phyloP scores from a whole-genome alignment of 1,140 invertebrate species.

The Ceratina japonica region DNA sequence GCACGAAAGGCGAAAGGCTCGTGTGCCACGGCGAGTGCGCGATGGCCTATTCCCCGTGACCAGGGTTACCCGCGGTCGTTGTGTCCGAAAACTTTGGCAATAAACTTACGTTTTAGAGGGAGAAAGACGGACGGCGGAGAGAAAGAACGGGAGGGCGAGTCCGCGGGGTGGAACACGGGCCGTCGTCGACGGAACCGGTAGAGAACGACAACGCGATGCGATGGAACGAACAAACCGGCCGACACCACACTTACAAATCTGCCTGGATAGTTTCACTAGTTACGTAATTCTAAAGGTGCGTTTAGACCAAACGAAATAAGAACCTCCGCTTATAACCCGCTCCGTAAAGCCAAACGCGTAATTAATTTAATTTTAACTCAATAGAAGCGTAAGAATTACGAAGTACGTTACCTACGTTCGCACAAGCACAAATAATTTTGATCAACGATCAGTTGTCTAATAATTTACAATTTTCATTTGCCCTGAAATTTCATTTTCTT shows the following conservation, averaged over 20 bases:
- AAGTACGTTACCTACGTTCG: too few relatives aligned
- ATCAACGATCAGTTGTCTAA: too few relatives aligned
- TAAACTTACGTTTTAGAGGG: slow-evolving; percentile 72
- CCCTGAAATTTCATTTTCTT: too few relatives aligned
- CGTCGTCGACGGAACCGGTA: slow-evolving; percentile 38
- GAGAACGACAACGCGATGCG: slow-evolving; percentile 45
- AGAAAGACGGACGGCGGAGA: too few relatives aligned
- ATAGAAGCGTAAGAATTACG: too few relatives aligned
- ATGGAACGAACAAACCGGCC: slow-evolving; percentile 54
- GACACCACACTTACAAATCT: background rate
- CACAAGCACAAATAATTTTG: too few relatives aligned
- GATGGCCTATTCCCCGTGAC: slow-evolving; percentile 63
- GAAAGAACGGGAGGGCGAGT: background rate
- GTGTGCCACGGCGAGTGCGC: slow-evolving; percentile 61
- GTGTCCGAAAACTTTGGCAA: slow-evolving; percentile 80
- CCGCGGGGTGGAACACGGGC: background rate
- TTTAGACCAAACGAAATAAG: too few relatives aligned
- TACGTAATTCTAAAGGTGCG: slow-evolving; percentile 54
- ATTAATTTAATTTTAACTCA: too few relatives aligned
- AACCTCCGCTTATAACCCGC: too few relatives aligned
- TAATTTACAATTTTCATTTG: too few relatives aligned
- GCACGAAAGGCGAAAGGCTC: slow-evolving; percentile 29
- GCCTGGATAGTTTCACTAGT: slow-evolving; percentile 72
- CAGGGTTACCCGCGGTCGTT: slow-evolving; percentile 79
- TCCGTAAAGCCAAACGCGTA: too few relatives aligned